These are phyloP conservation scores for Galbula dea DNA, from an alignment of 2,113 vertebrate species.

Conservation along the genomic window DNA sequence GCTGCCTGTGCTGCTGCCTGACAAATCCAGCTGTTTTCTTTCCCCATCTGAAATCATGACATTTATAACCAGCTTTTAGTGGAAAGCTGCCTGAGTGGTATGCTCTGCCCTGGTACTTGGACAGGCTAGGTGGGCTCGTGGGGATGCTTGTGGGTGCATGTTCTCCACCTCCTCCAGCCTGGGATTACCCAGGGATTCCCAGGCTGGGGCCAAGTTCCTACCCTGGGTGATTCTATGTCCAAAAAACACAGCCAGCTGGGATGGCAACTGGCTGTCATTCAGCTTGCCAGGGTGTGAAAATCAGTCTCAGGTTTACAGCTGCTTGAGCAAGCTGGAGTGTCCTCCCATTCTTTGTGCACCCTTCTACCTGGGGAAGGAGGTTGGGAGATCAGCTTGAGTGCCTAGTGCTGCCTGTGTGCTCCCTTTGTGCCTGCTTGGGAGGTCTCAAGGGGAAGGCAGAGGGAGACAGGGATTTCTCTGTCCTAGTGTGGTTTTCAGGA, in stretches of 20 bases:
- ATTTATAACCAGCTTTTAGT: slow-evolving; percentile 1
- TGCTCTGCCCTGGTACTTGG: background rate
- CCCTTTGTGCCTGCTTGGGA: background rate
- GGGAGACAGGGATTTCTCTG: background rate
- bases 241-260: background rate
- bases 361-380: background rate
- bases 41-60: slow-evolving; percentile 19
- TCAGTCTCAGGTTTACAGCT: background rate
- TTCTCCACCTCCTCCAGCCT: background rate
- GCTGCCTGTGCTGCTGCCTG: slow-evolving; percentile 25
- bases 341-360: background rate
- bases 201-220: background rate
- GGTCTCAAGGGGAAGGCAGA: background rate
- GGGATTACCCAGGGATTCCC: background rate
- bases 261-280: background rate
- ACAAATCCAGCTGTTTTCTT: slow-evolving; percentile 43
- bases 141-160: background rate
- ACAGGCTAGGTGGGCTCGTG: background rate
- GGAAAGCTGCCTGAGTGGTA: background rate
- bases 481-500: background rate
- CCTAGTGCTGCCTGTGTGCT: background rate
- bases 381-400: background rate
- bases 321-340: background rate
- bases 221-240: background rate
- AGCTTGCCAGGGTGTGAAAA: background rate